These are phyloP conservation scores for Listrodromus nycthemerus DNA, from an alignment of 2,888 invertebrate genomes.

Conservation along the genomic window DNA sequence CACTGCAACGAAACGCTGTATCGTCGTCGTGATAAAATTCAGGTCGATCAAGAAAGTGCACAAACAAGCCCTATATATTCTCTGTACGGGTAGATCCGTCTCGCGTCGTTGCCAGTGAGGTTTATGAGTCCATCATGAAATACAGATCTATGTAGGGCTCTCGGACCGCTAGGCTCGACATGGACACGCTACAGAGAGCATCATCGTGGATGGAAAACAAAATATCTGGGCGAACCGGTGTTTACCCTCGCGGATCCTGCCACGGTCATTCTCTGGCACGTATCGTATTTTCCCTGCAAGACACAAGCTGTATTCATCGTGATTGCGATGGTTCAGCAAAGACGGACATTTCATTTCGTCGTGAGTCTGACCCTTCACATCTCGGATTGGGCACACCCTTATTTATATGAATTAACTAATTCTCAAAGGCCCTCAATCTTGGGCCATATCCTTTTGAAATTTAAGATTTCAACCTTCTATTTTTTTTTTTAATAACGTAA, in stretches of 20 bases:
- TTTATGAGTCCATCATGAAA: neutral
- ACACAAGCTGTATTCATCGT: neutral
- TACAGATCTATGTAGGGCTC: neutral
- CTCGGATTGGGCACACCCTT: too few species aligned
- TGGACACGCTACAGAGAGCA: conserved; percentile 10
- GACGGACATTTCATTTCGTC: neutral
- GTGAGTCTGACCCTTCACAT: too few species aligned
- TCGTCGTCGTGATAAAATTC: neutral
- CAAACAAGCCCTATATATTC: conserved; percentile 2
- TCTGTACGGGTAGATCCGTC: neutral
- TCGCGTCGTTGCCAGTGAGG: neutral
- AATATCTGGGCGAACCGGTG: conserved; percentile 46
- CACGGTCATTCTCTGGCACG: conserved; percentile 51
- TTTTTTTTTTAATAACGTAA: too few species aligned
- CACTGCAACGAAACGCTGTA: neutral
- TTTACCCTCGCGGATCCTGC: conserved; percentile 49
- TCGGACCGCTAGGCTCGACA: neutral
- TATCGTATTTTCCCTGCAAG: conserved; percentile 19
- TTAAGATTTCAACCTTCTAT: too few species aligned
- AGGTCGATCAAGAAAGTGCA: neutral
- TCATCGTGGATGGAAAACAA: conserved; percentile 28
- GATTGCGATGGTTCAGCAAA: conserved; percentile 7
- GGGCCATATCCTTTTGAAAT: too few species aligned
- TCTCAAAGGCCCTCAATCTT: too few species aligned
- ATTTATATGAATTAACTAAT: too few species aligned